Evolutionary conservation across 2,797 vertebrate species (phyloP).

Genomic region (Falco columbarius): DNA sequence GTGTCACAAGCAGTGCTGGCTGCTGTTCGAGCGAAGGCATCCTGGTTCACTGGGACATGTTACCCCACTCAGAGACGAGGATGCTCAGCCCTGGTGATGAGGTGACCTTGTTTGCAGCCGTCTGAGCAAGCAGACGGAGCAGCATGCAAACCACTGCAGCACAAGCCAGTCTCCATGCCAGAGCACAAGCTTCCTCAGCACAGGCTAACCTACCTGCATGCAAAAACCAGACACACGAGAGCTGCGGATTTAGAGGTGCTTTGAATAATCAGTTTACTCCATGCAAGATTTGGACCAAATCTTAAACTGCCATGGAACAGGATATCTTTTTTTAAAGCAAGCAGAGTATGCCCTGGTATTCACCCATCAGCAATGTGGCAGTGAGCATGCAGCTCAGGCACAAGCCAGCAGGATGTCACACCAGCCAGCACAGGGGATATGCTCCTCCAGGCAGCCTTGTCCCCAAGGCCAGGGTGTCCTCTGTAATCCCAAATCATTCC

Average conservation of each 20-base stretch:
- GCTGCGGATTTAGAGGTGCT: not conserved
- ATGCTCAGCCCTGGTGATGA: not conserved
- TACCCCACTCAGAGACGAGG: not conserved
- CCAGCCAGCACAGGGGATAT: not conserved
- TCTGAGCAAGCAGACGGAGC: not conserved
- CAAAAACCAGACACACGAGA: not conserved
- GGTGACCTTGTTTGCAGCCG: conserved; percentile 43
- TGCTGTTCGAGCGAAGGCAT: not conserved
- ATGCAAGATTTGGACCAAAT: not conserved
- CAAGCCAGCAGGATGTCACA: not conserved
- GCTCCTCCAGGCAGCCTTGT: not conserved
- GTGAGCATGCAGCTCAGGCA: not conserved
- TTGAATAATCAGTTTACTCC: not conserved
- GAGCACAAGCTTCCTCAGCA: not conserved
- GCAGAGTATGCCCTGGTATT: not conserved
- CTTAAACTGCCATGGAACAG: not conserved
- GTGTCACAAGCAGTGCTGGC: not conserved
- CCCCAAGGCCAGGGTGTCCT: not conserved
- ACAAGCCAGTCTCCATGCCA: not conserved
- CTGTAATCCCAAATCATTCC: not conserved
- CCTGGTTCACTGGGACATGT: not conserved
- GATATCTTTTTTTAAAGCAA: not conserved
- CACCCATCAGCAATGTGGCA: not conserved
- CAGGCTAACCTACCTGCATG: not conserved
- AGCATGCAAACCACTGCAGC: conserved; percentile 25